Base-by-base conservation (phyloP, 1,140 invertebrate species). In the Brachionus asplanchnoidis region DNA sequence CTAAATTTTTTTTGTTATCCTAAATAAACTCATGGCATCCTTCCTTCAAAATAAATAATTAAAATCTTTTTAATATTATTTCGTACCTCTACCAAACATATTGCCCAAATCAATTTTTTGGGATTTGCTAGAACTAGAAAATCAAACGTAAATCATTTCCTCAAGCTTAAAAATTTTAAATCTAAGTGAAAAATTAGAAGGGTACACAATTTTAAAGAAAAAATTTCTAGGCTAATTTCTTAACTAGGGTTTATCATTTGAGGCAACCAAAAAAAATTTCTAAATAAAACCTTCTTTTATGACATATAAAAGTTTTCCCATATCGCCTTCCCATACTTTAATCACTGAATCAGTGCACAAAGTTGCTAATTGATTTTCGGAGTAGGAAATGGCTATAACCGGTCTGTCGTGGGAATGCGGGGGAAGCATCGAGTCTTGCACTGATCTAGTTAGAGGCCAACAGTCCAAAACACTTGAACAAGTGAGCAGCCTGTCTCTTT, bases 351-450 rank as follows among this genome's bases (percentile, higher is more conserved):
- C 88, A 26, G 88, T 87, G 85, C 89, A 89, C 7, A 89, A 87
- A 8, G 88, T 88, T 28, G 88, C 86, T 8, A 88, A 85, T 80
- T 90, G 89, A 65, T 87, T 88, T 88, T 87, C 87, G 87, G 86
- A 50, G 85, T 86, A 26, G n/a, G 78, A 70, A 80, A 85, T 83
- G 17, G 75, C 60, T 44, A 85, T 87, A 6, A 90, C 86, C n/a
- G 89, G 87, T 68, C 88, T 70, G 85, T 89, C 88, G 79, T 90
- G 89, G 44, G 88, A 88, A 46, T 88, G 88, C n/a, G 89, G 89
- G 14, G 89, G 87, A 65, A 88, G 87, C 88, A 89, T 88, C 0
- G 87, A 88, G 75, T 90, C 88, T 80, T 89, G 87, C 0, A 89
- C 87, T 17, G 88, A 86, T 66, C 88, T 80, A 8, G 89, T 88